Evolutionary conservation across 2,113 vertebrate species (phyloP), one percentile per base, ranked within the genome.

Genomic region (Cheilinus undulatus): DNA sequence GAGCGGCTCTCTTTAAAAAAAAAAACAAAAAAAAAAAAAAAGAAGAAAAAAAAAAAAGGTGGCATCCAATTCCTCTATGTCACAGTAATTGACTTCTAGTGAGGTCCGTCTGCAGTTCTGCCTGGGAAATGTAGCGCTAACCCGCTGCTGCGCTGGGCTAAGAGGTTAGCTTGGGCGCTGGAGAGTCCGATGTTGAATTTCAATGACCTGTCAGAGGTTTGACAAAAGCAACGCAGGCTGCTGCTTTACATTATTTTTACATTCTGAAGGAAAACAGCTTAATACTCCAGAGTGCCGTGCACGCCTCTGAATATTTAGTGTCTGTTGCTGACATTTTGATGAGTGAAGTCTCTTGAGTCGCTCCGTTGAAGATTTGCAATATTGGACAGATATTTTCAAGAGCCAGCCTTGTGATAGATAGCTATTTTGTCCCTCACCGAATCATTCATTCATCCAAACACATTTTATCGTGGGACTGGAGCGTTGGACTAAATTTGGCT

Each of bases 191-290:
- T 43, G 76, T 45, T 86, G 89, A 87, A 87, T 90, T 85, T 86
- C 84, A 88, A 90, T 69, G 83, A 86, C 66, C 84, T 86, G 88
- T 90, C 87, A 88, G 62, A 76, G 48, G 50, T 66, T 83, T 87
- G 78, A 88, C 78, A 89, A 88, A 89, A 88, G 86, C 78, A 64
- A 68, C 45, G 30, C 11, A 2, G 26, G 73, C 76, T 82, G 70
- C 84, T 87, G 69, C 82, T 84, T 86, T 78, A 82, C 83, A 85
- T 90, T 88, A 86, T 90, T 91, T 89, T 84, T 82, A 85, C 80
- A 86, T 89, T 85, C 80, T 50, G 78, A 77, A 80, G 65, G 73
- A 86, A 89, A 89, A 87, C 87, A 84, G 81, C 83, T 89, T 86
- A 89, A 90, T 89, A 67, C 88, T 86, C 88, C 60, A 80, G 86